Percentiles rank a stretch among this genome's conserved stretches.
phyloP scores from a whole-genome alignment of 2,888 invertebrate genomes.

The Liodrosophila aerea region DNA sequence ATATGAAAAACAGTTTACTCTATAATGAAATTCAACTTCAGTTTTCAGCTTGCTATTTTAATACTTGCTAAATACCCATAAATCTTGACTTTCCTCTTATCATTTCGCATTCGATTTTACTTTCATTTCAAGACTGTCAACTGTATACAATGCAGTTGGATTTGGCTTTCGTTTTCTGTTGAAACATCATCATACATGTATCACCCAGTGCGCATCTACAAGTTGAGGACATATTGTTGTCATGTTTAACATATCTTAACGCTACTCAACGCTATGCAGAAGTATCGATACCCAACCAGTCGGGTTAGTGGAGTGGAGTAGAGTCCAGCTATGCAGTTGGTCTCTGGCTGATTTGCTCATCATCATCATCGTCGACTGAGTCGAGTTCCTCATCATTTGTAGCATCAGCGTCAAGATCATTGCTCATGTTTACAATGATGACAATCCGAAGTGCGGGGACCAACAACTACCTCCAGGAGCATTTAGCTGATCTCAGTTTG shows the following conservation, averaged over 20 bases:
- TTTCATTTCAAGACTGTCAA: too few relatives aligned
- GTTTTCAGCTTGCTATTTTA: too few relatives aligned
- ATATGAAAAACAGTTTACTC: not conserved
- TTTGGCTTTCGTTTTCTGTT: constrained; percentile 1
- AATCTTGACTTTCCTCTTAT: too few relatives aligned
- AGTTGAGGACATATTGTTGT: constrained; percentile 77
- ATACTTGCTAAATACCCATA: too few relatives aligned
- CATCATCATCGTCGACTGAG: constrained; percentile 65
- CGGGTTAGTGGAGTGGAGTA: constrained; percentile 40
- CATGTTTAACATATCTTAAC: constrained; percentile 80
- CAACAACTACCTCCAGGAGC: not conserved
- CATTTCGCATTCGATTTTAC: too few relatives aligned
- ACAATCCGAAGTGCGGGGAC: constrained; percentile 47
- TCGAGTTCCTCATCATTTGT: constrained; percentile 81
- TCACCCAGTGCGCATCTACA: constrained; percentile 50
- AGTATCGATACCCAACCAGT: constrained; percentile 47
- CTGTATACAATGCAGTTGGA: too few relatives aligned
- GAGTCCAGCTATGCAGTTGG: constrained; percentile 30
- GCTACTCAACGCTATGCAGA: constrained; percentile 63
- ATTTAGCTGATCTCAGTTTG: too few relatives aligned
- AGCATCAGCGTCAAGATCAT: constrained; percentile 82
- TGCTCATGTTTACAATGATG: constrained; percentile 81
- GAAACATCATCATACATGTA: constrained; percentile 13
- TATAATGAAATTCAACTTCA: not conserved
- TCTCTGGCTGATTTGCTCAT: too few relatives aligned